These are phyloP conservation scores for Pagrus major DNA, from an alignment of 2,113 vertebrate species.

Conservation along the genomic window DNA sequence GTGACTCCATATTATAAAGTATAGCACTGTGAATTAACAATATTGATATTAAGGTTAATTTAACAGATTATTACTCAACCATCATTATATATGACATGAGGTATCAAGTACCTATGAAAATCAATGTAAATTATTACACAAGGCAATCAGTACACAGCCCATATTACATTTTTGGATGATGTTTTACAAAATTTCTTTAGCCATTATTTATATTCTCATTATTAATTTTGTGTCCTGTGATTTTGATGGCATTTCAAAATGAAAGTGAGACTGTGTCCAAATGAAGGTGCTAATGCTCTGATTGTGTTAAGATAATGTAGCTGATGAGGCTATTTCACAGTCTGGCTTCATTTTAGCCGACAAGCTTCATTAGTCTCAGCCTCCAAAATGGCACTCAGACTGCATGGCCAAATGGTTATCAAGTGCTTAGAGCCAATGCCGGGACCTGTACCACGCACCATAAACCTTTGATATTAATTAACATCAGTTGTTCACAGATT, in stretches of 20 bases:
- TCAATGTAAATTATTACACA: background rate
- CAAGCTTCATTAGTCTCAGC: constrained; percentile 81
- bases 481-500: constrained; percentile 76
- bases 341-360: constrained; percentile 80
- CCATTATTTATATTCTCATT: constrained; percentile 33
- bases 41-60: background rate
- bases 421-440: constrained; percentile 69
- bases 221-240: constrained; percentile 35
- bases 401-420: constrained; percentile 75
- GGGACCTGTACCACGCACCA: constrained; percentile 80
- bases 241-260: constrained; percentile 44
- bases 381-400: constrained; percentile 73
- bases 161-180: constrained; percentile 12
- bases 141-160: background rate
- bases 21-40: background rate
- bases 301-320: constrained; percentile 82
- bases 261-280: constrained; percentile 45
- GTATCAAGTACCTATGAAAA: constrained; percentile 7
- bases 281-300: constrained; percentile 66
- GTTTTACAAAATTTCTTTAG: constrained; percentile 31
- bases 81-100: background rate
- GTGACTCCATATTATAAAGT: background rate
- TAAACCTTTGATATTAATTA: constrained; percentile 87
- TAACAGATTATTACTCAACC: background rate
- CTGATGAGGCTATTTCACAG: constrained; percentile 82